These are phyloP conservation scores for Synergus umbraculus DNA, from an alignment of 2,888 invertebrate species.

Conservation along the genomic window DNA sequence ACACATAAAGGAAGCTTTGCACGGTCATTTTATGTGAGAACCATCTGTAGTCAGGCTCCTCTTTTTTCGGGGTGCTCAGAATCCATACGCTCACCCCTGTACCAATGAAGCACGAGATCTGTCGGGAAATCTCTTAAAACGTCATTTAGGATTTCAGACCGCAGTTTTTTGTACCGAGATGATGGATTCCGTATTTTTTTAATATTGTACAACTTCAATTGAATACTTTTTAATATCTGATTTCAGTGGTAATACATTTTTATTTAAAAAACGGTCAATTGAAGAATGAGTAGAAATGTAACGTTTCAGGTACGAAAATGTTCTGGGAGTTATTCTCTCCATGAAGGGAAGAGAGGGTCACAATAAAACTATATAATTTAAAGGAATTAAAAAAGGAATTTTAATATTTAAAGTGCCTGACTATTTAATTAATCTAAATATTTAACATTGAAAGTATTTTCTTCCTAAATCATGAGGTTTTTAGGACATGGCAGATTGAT, in stretches of 20 bases:
- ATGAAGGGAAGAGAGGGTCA: not conserved
- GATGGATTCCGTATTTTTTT: not conserved
- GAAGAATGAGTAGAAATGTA: no score
- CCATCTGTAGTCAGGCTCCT: conserved; percentile 12
- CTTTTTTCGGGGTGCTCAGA: not conserved
- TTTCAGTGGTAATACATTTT: not conserved
- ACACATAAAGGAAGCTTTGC: not conserved
- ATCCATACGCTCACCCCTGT: not conserved
- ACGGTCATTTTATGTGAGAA: conserved; percentile 30
- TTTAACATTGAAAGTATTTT: not conserved
- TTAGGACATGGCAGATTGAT: conserved; percentile 64
- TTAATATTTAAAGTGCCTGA: no score
- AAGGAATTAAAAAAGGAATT: not conserved
- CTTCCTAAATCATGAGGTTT: conserved; percentile 32
- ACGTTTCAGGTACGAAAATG: no score
- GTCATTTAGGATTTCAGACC: conserved; percentile 18
- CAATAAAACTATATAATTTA: no score
- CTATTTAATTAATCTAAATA: no score
- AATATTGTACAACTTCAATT: not conserved
- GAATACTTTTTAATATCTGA: not conserved
- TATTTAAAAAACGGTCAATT: no score
- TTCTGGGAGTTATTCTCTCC: no score
- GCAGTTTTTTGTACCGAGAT: not conserved
- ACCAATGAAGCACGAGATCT: not conserved
- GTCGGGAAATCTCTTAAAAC: conserved; percentile 22